phyloP scores from a whole-genome alignment of 2,888 invertebrate species.

The Eristalinus sepulchralis region DNA sequence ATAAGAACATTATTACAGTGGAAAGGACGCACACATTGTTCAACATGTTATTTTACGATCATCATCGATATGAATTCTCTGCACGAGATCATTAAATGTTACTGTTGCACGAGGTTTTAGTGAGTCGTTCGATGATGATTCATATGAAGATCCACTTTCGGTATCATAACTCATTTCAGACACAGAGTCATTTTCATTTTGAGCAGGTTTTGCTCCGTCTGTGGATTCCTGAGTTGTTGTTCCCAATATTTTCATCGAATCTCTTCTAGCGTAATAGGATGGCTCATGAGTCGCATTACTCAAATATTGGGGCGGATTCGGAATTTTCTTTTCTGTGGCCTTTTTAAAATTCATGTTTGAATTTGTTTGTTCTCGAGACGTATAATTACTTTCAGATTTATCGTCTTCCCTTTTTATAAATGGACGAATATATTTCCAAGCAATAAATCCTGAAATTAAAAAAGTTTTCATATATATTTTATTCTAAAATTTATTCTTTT shows the following conservation, averaged over 20 bases:
- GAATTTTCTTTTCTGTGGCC: slow-evolving; percentile 1
- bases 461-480: background rate
- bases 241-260: slow-evolving; percentile 42
- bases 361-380: background rate
- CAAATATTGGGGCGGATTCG: slow-evolving; percentile 5
- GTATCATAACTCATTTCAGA: slow-evolving; percentile 3
- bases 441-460: slow-evolving; percentile 17
- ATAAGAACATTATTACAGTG: too few species aligned
- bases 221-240: slow-evolving; percentile 52
- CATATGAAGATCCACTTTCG: slow-evolving; percentile 43
- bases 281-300: background rate
- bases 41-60: background rate
- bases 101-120: slow-evolving; percentile 82
- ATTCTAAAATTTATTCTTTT: background rate
- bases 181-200: background rate
- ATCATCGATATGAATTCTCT: slow-evolving; percentile 81
- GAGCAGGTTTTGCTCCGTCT: slow-evolving; percentile 40
- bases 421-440: background rate
- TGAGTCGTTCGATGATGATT: slow-evolving; percentile 16
- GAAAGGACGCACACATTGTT: too few species aligned
- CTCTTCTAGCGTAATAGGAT: slow-evolving; percentile 39
- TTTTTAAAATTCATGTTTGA: slow-evolving; percentile 43
- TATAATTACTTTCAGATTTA: background rate
- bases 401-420: background rate
- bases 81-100: slow-evolving; percentile 83